These are phyloP conservation scores for Smithornis capensis DNA, from an alignment of 2,113 vertebrate species.

Conservation along the genomic window DNA sequence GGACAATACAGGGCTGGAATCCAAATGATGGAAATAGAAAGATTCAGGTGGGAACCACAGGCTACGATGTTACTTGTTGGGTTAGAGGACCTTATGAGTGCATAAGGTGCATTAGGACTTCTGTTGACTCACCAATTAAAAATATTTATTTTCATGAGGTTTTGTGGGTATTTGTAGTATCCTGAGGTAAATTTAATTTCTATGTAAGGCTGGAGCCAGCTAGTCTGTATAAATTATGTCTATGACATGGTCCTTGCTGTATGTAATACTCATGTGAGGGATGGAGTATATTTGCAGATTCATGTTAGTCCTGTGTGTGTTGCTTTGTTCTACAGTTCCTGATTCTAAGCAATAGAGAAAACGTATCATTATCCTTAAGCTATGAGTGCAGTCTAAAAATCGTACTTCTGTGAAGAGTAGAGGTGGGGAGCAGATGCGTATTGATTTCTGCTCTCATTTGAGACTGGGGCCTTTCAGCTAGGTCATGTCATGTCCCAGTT, in stretches of 20 bases:
- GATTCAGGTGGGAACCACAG: neutral
- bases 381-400: neutral
- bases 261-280: neutral
- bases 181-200: neutral
- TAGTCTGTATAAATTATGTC: neutral
- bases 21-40: neutral
- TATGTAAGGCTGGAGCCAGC: neutral
- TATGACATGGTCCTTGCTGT: rapidly evolving
- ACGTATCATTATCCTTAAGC: neutral
- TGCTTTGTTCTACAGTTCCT: neutral
- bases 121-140: neutral
- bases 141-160: neutral
- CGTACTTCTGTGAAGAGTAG: neutral
- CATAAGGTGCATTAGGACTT: neutral
- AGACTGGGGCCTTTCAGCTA: neutral
- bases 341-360: neutral
- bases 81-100: neutral
- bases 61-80: rapidly evolving
- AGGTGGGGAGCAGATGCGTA: neutral
- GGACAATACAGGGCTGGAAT: neutral
- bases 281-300: rapidly evolving
- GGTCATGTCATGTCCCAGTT: neutral
- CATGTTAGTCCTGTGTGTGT: neutral
- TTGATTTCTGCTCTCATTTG: neutral
- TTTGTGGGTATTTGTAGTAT: neutral